A percentile compares a stretch with the other conserved stretches of the same genome.
phyloP scores from a whole-genome alignment of 2,113 vertebrate species.

The Mormyrus lacerda region DNA sequence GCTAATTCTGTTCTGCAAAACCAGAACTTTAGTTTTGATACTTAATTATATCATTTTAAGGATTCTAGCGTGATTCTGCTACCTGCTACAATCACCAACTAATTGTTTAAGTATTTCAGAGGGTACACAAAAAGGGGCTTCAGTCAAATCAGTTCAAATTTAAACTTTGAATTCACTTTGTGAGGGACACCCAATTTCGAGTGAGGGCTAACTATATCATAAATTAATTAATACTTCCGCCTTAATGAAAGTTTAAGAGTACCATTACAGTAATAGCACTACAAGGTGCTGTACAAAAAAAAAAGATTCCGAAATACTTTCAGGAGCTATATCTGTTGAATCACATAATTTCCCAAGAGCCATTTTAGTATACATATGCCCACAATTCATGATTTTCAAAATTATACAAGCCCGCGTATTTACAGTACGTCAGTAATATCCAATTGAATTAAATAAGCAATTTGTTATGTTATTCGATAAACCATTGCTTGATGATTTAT shows the following conservation, averaged over 20 bases:
- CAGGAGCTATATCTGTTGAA: background rate
- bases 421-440: background rate
- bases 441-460: background rate
- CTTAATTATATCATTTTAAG: conserved; percentile 25
- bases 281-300: background rate
- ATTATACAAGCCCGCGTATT: background rate
- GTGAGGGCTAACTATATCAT: background rate
- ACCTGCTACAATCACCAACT: conserved; percentile 7
- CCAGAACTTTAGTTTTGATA: conserved; percentile 18
- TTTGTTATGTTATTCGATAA: background rate
- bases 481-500: background rate
- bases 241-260: background rate
- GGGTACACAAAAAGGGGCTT: background rate
- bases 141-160: background rate
- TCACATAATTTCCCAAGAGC: background rate
- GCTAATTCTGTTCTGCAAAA: conserved; percentile 22
- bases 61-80: background rate
- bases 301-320: background rate
- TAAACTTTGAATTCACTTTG: background rate
- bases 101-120: background rate
- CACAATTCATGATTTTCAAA: background rate
- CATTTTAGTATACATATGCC: background rate
- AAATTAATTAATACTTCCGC: background rate
- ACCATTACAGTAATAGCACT: background rate
- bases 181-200: background rate